These are phyloP conservation scores for Masnerella sp. DNA, from an alignment of 2,888 invertebrate genomes.

Conservation along the genomic window DNA sequence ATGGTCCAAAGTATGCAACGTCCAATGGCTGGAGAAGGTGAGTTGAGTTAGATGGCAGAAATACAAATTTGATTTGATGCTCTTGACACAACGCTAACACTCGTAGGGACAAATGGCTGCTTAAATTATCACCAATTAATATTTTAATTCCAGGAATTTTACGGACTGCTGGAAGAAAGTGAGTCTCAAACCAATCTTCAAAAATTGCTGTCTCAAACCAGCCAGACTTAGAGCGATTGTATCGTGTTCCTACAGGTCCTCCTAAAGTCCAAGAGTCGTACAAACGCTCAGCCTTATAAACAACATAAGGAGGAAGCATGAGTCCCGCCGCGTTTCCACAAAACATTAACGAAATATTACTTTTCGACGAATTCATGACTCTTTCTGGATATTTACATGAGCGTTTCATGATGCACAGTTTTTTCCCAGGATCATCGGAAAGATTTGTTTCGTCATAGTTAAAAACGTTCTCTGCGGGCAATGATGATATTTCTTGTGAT, in stretches of 20 bases:
- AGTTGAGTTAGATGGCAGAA: not conserved
- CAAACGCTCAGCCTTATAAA: not conserved
- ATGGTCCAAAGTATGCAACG: no score
- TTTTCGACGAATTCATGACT: slow-evolving; percentile 25
- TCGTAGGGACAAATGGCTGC: no score
- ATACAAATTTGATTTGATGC: not conserved
- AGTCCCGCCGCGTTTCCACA: not conserved
- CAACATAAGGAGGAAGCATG: not conserved
- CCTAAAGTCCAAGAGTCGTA: not conserved
- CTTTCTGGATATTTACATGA: slow-evolving; percentile 9
- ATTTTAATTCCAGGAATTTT: not conserved
- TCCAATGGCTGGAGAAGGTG: no score
- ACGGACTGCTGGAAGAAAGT: no score
- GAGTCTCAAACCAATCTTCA: not conserved
- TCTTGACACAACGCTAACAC: slow-evolving; percentile 6
- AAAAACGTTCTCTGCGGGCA: slow-evolving; percentile 15
- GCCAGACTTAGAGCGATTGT: not conserved
- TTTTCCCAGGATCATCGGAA: slow-evolving; percentile 23
- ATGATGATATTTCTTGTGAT: not conserved
- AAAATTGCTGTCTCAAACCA: not conserved
- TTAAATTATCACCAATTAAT: no score
- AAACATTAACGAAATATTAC: slow-evolving; percentile 25
- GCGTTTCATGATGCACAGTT: slow-evolving; percentile 2
- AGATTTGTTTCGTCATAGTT: slow-evolving; percentile 34
- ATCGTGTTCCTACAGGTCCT: not conserved